phyloP scores from a whole-genome alignment of 2,888 invertebrate species.

The Chloromyia formosa region DNA sequence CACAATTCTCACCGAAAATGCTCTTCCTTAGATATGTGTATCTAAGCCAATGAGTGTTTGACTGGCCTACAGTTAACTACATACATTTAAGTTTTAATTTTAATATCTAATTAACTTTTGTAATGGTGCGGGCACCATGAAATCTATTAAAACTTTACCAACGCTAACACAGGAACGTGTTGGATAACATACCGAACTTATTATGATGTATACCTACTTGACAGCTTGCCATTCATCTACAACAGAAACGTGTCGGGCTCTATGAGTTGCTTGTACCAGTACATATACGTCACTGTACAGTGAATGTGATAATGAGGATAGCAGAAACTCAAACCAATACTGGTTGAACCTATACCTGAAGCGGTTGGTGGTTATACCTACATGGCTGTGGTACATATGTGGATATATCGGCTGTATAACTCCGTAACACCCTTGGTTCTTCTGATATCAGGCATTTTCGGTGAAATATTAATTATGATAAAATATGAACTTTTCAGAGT shows the following conservation, averaged over 20 bases:
- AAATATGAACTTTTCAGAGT: background rate
- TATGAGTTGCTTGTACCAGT: too few species aligned
- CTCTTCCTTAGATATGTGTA: background rate
- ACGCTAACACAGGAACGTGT: background rate
- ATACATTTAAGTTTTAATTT: background rate
- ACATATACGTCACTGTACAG: background rate
- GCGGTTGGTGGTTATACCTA: background rate
- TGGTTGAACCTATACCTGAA: background rate
- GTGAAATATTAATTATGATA: background rate
- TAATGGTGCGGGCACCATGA: background rate
- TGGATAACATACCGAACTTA: slow-evolving; percentile 12
- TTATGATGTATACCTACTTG: background rate
- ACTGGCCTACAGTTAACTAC: background rate
- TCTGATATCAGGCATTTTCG: background rate
- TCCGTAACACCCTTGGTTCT: background rate
- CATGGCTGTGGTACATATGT: slow-evolving; percentile 1
- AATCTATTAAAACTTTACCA: background rate
- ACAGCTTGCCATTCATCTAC: background rate
- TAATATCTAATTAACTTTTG: background rate
- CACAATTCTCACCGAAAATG: too few species aligned
- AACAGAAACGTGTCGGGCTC: background rate
- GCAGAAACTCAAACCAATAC: background rate
- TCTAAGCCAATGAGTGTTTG: background rate
- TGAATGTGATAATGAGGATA: slow-evolving; percentile 8
- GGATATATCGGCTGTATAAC: background rate